phyloP scores from a whole-genome alignment of 2,113 vertebrate genomes.

The Plestiodon gilberti region DNA sequence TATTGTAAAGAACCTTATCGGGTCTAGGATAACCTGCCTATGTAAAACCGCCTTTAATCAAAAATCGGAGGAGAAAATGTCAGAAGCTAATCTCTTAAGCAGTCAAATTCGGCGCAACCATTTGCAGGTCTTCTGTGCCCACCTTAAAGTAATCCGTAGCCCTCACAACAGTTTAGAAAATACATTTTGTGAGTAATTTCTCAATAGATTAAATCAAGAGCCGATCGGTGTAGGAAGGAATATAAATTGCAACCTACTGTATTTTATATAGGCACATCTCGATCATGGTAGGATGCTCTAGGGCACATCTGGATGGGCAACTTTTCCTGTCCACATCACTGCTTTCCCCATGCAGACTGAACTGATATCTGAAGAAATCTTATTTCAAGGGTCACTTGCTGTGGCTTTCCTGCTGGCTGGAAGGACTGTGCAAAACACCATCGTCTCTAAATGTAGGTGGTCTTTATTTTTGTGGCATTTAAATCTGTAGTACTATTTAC shows the following conservation, averaged over 20 bases:
- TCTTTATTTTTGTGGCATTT: constrained; percentile 73
- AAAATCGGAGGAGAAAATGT: no score
- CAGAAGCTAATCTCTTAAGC: no score
- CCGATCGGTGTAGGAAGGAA: not conserved
- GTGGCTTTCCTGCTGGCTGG: not conserved
- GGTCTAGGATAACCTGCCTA: no score
- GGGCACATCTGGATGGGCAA: not conserved
- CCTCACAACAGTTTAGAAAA: not conserved
- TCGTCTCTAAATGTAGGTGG: constrained; percentile 65
- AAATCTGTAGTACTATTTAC: constrained; percentile 76
- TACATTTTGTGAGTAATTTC: not conserved
- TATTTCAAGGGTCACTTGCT: not conserved
- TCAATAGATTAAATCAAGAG: not conserved
- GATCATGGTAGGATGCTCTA: not conserved
- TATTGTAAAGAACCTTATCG: no score
- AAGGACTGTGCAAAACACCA: constrained; percentile 4
- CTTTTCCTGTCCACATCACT: not conserved
- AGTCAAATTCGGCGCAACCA: not conserved
- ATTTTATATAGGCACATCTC: not conserved
- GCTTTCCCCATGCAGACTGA: not conserved
- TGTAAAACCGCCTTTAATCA: no score
- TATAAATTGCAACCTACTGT: not conserved
- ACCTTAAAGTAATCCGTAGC: not conserved
- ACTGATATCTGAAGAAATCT: not conserved
- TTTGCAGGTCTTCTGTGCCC: no score